Evolutionary conservation across 35 echinoderm and acorn worm genomes (phyloP), one percentile per base, ranked within the genome.

Genomic region (Chiridota heheva): DNA sequence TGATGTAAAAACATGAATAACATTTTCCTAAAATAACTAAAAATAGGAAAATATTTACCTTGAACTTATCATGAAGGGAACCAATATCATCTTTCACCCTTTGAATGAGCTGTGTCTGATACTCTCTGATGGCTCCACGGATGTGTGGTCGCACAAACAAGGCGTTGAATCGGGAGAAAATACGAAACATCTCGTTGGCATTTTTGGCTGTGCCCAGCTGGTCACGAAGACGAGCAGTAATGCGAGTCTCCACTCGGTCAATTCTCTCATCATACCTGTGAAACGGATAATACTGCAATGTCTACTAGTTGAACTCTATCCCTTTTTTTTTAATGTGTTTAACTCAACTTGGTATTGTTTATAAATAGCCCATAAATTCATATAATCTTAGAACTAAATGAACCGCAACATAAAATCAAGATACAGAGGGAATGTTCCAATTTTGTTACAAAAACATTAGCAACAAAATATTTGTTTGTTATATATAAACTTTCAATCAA

Each of bases 121-220:
- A 97, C 44, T 97, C 94, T n/a, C 94, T 51, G 64, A 97, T 97
- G 33, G 94, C 94, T 28, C 94, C 94, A 17, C 94, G 84, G 78
- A 97, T 97, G 67, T 97, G 94, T 69, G 94, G 94, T 5, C 94
- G 89, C 16, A 97, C 94, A 88, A 97, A 97, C 43, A 97, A 85
- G 43, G 94, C 94, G 58, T 97, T 97, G 88, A 97, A 97, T 57
- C 94, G 94, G 7, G 94, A 97, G 84, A 97, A 97, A 73, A 97
- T 97, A 27, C 94, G 94, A 89, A 97, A 97, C 94, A 97, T 97
- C 80, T 97, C 94, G 30, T 97, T 97, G 84, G 94, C 94, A 56
- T 97, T 97, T 81, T 97, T 97, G 17, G 94, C 94, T 38, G 94
- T 97, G 24, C 94, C 94, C 1, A 97, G 88, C 68, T 97, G 94